These are phyloP conservation scores for Notospermus geniculatus DNA, from an alignment of 1,140 invertebrate species.

Conservation along the genomic window DNA sequence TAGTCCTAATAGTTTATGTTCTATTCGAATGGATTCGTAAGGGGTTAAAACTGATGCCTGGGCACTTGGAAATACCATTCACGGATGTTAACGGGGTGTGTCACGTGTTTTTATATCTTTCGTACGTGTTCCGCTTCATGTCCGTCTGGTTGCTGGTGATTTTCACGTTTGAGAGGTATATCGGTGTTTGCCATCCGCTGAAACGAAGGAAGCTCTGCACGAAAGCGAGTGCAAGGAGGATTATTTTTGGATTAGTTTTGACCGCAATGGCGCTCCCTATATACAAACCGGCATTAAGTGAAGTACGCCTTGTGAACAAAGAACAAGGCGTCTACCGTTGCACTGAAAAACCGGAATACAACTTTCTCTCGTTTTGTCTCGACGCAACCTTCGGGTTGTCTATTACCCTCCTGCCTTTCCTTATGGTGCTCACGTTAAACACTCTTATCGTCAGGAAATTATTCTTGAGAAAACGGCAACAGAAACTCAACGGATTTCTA, in stretches of 20 bases:
- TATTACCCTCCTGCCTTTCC: constrained; percentile 41
- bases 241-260: neutral
- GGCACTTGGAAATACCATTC: constrained; percentile 8
- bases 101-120: constrained; percentile 35
- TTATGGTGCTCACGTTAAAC: constrained; percentile 39
- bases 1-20: constrained; percentile 39
- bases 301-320: neutral
- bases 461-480: constrained; percentile 19
- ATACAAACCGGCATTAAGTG: constrained; percentile 16
- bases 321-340: constrained; percentile 19
- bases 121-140: constrained; percentile 42
- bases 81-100: constrained; percentile 38
- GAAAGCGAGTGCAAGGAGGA: constrained; percentile 6
- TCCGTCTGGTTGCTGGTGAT: constrained; percentile 48
- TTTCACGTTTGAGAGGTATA: constrained; percentile 49
- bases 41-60: constrained; percentile 23
- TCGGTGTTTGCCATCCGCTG: constrained; percentile 28
- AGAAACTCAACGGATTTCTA: constrained; percentile 18
- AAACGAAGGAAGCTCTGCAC: constrained; percentile 14
- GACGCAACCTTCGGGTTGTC: constrained; percentile 40
- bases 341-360: constrained; percentile 26
- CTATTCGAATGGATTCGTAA: constrained; percentile 38
- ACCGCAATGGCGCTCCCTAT: neutral
- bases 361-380: constrained; percentile 34
- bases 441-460: constrained; percentile 36